These are phyloP conservation scores for Aleiodes testaceus DNA, from an alignment of 2,888 invertebrate species.

Conservation along the genomic window DNA sequence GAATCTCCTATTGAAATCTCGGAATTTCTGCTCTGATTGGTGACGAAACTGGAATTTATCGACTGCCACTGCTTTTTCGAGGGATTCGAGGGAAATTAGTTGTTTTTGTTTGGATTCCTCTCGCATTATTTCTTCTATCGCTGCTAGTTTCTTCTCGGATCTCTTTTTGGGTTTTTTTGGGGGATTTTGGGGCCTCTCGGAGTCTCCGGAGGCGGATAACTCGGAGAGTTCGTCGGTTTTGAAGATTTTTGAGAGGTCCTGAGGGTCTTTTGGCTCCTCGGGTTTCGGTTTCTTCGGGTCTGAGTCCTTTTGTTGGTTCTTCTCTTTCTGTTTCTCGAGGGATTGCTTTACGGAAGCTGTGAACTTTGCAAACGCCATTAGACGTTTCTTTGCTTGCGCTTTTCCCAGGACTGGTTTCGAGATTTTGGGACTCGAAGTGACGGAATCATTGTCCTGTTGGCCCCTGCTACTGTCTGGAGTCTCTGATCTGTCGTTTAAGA, in stretches of 20 bases:
- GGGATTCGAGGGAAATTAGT: slow-evolving; percentile 51
- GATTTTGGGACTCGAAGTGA: slow-evolving; percentile 62
- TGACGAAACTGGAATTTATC: background rate
- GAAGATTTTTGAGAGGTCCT: background rate
- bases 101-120: slow-evolving; percentile 66
- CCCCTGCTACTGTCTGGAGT: slow-evolving; percentile 64
- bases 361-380: slow-evolving; percentile 71
- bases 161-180: slow-evolving; percentile 48
- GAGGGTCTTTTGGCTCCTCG: background rate
- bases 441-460: slow-evolving; percentile 39
- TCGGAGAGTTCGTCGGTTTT: background rate
- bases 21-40: background rate
- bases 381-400: slow-evolving; percentile 69
- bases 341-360: slow-evolving; percentile 3
- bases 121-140: slow-evolving; percentile 70
- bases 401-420: slow-evolving; percentile 70
- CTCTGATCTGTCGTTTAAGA: slow-evolving; percentile 58
- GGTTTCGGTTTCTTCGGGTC: background rate
- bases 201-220: background rate
- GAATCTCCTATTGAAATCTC: background rate
- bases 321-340: slow-evolving; percentile 56
- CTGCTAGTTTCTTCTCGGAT: slow-evolving; percentile 66
- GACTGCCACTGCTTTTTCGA: background rate
- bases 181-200: background rate
- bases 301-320: slow-evolving; percentile 42